Evolutionary conservation across 2,888 invertebrate species (phyloP).

Genomic region (Seira musarum): DNA sequence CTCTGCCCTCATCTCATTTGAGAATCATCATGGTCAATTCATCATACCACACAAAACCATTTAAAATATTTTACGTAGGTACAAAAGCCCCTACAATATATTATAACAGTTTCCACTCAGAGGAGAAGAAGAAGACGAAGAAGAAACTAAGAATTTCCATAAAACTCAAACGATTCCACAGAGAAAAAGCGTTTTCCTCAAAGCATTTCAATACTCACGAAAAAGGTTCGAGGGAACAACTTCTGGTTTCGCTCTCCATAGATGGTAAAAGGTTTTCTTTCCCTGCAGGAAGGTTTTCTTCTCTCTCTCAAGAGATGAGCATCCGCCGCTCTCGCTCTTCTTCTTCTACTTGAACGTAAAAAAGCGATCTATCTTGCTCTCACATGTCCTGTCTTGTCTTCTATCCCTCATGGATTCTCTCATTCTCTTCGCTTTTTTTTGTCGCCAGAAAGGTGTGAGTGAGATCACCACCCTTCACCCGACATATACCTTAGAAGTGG

Average conservation of each 20-base stretch:
- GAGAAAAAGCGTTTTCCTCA: neutral
- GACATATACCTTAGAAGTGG: neutral
- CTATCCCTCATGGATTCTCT: slow-evolving; percentile 20
- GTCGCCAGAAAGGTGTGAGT: slow-evolving; percentile 51
- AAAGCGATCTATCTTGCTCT: slow-evolving; percentile 51
- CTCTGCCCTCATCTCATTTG: slow-evolving; percentile 27
- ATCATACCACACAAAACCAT: slow-evolving; percentile 46
- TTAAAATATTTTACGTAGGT: slow-evolving; percentile 13
- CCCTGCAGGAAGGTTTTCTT: slow-evolving; percentile 15
- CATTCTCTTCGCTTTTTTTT: slow-evolving; percentile 22
- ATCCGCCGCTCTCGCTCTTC: slow-evolving; percentile 18
- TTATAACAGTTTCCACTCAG: neutral
- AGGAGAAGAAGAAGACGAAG: neutral
- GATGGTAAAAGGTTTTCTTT: slow-evolving; percentile 14
- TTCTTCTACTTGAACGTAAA: slow-evolving; percentile 25
- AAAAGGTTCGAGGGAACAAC: slow-evolving; percentile 4
- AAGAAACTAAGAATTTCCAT: too few relatives aligned
- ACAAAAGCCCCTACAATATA: neutral
- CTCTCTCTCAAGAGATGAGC: slow-evolving; percentile 6
- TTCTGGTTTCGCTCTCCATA: neutral
- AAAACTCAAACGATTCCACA: neutral
- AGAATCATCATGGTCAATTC: slow-evolving; percentile 46
- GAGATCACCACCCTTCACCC: slow-evolving; percentile 61
- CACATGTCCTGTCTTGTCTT: slow-evolving; percentile 40
- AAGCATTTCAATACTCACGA: slow-evolving; percentile 9